Base-by-base conservation (phyloP, 2,797 vertebrate species). In the Gymnocypris eckloni region DNA sequence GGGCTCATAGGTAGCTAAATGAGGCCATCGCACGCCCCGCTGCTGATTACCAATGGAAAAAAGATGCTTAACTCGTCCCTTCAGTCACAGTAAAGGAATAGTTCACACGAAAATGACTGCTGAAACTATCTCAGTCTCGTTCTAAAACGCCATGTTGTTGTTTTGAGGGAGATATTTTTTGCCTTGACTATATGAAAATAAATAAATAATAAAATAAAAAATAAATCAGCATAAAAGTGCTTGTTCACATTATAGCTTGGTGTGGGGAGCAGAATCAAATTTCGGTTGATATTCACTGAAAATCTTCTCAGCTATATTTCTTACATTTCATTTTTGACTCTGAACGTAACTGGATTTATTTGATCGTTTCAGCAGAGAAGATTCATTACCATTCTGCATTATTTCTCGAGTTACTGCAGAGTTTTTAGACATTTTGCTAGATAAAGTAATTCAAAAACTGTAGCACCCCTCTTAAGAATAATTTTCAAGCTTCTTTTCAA, bases 1-100 rank as follows among this genome's bases (percentile, higher is more conserved):
- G 92, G 92, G 84, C 89, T 91, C 92, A 89, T 89, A 91, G 93
- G 91, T 95, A 93, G 91, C 92, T 94, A 92, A 96, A 95, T 91
- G 90, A 96, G 92, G 93, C 90, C 92, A 91, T 89, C 79, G 85
- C 91, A 88, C 83, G 89, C 83, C 91, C 88, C 82, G 54, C 82
- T 85, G 90, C 3, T 92, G 87, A 88, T 91, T 73, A 25, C 86
- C 91, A 83, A 90, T 90, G 66, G 90, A 86, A 87, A 48, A 4
- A 2, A 6, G 90, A 86, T 84, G 84, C 90, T 92, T 90, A 91
- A 92, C 87, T 80, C 86, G 84, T 88, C 59, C 37, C 64, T 72
- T 79, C 4, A 41, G 37, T 22, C 33, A 59, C 41, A n/a, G 13
- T 9, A 41, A 78, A 41, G 20, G 3, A 37, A 7, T 56, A 54